A percentile compares a stretch with the other conserved stretches of the same genome.
Conservation (phyloP, 1,140 invertebrate species). For the Drosophila quadrilineata region DNA sequence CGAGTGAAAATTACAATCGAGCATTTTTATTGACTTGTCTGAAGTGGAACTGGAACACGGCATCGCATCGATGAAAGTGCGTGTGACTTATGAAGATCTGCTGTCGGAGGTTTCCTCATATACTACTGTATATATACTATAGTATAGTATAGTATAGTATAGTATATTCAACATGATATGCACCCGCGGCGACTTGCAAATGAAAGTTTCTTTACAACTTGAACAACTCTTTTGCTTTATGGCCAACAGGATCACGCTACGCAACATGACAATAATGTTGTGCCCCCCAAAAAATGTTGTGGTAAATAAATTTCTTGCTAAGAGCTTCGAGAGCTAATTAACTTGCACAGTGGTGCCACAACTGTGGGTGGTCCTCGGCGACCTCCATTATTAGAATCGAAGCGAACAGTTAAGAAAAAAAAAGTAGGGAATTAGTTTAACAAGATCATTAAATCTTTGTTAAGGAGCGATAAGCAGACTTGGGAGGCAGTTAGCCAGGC, state of each 20-base stretch:
- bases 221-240: conserved; percentile 43
- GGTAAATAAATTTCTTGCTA: conserved; percentile 47
- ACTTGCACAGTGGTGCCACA: conserved; percentile 55
- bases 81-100: conserved; percentile 53
- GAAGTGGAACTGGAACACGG: conserved; percentile 40
- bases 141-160: too few species aligned
- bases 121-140: too few species aligned
- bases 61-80: conserved; percentile 58
- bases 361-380: conserved; percentile 58
- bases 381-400: background rate
- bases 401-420: background rate
- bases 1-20: conserved; percentile 73
- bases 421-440: conserved; percentile 62
- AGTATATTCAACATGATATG: conserved; percentile 26
- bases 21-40: conserved; percentile 63
- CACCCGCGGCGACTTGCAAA: conserved; percentile 55
- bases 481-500: too few species aligned
- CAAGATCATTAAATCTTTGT: conserved; percentile 75
- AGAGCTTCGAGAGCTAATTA: conserved; percentile 44
- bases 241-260: background rate
- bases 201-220: conserved; percentile 59
- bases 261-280: conserved; percentile 17
- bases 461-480: too few species aligned
- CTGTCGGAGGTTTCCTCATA: too few species aligned
- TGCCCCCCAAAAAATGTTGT: conserved; percentile 38